Evolutionary conservation across 2,113 vertebrate species (phyloP), one percentile per base, ranked within the genome.

Genomic region (Platanista minor): DNA sequence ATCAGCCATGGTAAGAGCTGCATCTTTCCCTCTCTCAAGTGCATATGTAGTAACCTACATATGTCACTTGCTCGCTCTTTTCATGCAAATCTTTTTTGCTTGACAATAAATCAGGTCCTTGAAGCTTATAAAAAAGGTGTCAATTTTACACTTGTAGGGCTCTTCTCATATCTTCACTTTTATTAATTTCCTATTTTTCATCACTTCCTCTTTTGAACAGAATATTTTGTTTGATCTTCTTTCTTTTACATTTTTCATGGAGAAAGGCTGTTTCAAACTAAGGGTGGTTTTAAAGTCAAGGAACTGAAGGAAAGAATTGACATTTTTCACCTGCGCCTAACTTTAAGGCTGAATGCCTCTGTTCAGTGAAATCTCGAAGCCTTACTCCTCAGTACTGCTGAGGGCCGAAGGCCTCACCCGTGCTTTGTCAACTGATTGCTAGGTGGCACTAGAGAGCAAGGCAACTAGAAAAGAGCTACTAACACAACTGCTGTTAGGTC

Each of bases 371-470:
- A 69, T 31, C 29, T 20, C 18, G 1, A 10, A 82, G 36, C 25
- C 84, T 95, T 43, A 80, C 6, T 39, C 20, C 49, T 10, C 14
- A 13, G 21, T 0, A 36, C 39, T 39, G 20, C 36, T 0, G 64
- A 27, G 6, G 57, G 67, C 67, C 3, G 18, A 8, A 41, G 36
- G 46, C 49, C 39, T 31, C 13, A 21, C 8, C 43, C 33, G 59
- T 41, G 57, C 0, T 91, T 89, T 91, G 11, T 9, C 6, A 39
- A 33, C 29, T 61, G 90, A 3, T 14, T 74, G 94, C 97, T 96
- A 90, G 96, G 92, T 94, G 98, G 97, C 49, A 94, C 96, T 54
- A 54, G 74, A 93, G 96, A 97, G 82, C 82, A 87, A 93, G 52
- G 78, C 61, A 92, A 36, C 41, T 0, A 2, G 39, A 20, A 23